Percentiles rank a stretch among this genome's conserved stretches.
These are phyloP conservation scores for Drosophila pallidifrons DNA, from an alignment of 1,140 invertebrate genomes.

Conservation along the genomic window DNA sequence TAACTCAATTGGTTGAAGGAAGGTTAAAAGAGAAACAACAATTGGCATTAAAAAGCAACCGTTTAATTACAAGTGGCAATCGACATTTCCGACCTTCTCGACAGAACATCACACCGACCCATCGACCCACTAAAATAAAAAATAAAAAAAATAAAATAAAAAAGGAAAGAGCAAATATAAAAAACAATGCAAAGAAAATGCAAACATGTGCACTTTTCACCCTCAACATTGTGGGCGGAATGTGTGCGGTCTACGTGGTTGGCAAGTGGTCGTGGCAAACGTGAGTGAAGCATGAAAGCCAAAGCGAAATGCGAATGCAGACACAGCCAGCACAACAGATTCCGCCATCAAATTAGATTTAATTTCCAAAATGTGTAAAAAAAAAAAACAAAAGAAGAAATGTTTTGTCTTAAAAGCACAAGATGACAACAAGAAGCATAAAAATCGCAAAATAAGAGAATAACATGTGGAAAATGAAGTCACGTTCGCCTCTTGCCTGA, in stretches of 20 bases:
- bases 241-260: slow-evolving; percentile 4
- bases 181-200: slow-evolving; percentile 64
- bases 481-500: slow-evolving; percentile 54
- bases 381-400: slow-evolving; percentile 22
- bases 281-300: slow-evolving; percentile 31
- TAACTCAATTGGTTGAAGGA: slow-evolving; percentile 17
- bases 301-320: slow-evolving; percentile 40
- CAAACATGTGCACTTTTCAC: slow-evolving; percentile 64
- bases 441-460: slow-evolving; percentile 51
- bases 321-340: slow-evolving; percentile 43
- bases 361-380: slow-evolving; percentile 57
- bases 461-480: slow-evolving; percentile 66
- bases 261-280: neutral
- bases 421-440: slow-evolving; percentile 30
- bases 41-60: slow-evolving; percentile 63
- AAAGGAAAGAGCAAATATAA: slow-evolving; percentile 30
- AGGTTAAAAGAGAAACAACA: slow-evolving; percentile 28
- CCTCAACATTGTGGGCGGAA: slow-evolving; percentile 35
- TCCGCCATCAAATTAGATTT: slow-evolving; percentile 71
- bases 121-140: slow-evolving; percentile 31
- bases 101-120: neutral
- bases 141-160: neutral
- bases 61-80: slow-evolving; percentile 76
- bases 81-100: slow-evolving; percentile 41
- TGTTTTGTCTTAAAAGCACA: slow-evolving; percentile 24